Conservation (phyloP, 2,888 invertebrate species). For the Drosophila prostipennis region DNA sequence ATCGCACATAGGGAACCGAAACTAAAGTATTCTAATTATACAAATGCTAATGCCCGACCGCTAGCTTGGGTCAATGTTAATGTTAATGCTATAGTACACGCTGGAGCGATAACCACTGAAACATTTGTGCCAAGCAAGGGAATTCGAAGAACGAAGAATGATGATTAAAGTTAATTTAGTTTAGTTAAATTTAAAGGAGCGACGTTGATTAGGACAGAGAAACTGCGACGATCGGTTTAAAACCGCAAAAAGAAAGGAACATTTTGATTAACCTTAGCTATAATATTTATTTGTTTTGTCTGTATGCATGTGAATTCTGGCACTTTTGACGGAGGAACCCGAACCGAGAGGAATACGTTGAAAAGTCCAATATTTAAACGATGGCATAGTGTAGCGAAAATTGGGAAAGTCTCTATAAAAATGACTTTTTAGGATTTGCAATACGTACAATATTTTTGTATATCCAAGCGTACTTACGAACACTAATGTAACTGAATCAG, state of each 20-base stretch:
- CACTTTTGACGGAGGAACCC: slow-evolving; percentile 11
- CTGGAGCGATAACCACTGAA: slow-evolving; percentile 53
- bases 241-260: slow-evolving; percentile 50
- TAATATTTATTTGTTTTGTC: slow-evolving; percentile 77
- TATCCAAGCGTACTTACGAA: slow-evolving; percentile 34
- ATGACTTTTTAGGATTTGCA: slow-evolving; percentile 35
- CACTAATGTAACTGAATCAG: slow-evolving; percentile 17
- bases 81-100: slow-evolving; percentile 47
- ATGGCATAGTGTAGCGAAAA: slow-evolving; percentile 2
- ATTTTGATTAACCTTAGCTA: slow-evolving; percentile 60
- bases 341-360: slow-evolving; percentile 4
- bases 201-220: slow-evolving; percentile 13
- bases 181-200: slow-evolving; percentile 28
- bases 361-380: not conserved
- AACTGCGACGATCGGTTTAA: slow-evolving; percentile 63
- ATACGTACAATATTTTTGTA: slow-evolving; percentile 40
- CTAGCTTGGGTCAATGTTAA: slow-evolving; percentile 63
- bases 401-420: too few relatives aligned
- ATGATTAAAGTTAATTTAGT: slow-evolving; percentile 45
- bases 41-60: slow-evolving; percentile 62
- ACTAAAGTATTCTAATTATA: slow-evolving; percentile 77
- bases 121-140: slow-evolving; percentile 65
- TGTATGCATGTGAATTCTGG: slow-evolving; percentile 49
- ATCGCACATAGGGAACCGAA: slow-evolving; percentile 43
- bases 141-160: slow-evolving; percentile 5